A percentile compares a stretch with the other conserved stretches of the same genome.
Evolutionary conservation across 2,797 vertebrate genomes (phyloP).

Genomic region (Lutjanus argentimaculatus): DNA sequence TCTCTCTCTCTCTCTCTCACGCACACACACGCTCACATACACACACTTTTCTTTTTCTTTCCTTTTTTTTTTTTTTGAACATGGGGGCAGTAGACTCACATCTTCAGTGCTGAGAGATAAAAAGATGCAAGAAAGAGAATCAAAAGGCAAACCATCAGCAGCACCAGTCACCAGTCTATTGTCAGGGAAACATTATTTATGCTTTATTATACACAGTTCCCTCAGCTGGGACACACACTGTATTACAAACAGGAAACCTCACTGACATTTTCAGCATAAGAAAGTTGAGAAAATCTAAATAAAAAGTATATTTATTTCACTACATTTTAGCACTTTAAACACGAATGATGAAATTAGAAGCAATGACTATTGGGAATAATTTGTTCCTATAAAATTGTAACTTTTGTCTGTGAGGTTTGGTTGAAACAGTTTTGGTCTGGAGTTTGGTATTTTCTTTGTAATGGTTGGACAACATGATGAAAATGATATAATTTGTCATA

Average conservation of each 20-base stretch:
- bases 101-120: conserved; percentile 37
- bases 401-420: not conserved
- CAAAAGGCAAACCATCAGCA: conserved; percentile 15
- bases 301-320: not conserved
- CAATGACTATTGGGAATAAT: not conserved
- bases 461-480: not conserved
- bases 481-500: not conserved
- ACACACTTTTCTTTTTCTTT: not conserved
- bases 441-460: not conserved
- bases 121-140: conserved; percentile 36
- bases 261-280: not conserved
- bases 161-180: not conserved
- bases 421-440: not conserved
- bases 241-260: not conserved
- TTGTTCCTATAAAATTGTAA: not conserved
- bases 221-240: not conserved
- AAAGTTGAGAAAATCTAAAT: not conserved
- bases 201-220: not conserved
- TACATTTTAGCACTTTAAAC: not conserved
- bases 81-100: conserved; percentile 58
- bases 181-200: not conserved
- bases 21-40: not conserved
- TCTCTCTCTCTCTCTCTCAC: not conserved
- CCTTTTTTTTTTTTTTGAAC: conserved; percentile 15
- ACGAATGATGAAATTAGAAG: conserved; percentile 1